Evolutionary conservation across 2,113 vertebrate species (phyloP), one percentile per base, ranked within the genome.

Genomic region (Gavialis gangeticus): DNA sequence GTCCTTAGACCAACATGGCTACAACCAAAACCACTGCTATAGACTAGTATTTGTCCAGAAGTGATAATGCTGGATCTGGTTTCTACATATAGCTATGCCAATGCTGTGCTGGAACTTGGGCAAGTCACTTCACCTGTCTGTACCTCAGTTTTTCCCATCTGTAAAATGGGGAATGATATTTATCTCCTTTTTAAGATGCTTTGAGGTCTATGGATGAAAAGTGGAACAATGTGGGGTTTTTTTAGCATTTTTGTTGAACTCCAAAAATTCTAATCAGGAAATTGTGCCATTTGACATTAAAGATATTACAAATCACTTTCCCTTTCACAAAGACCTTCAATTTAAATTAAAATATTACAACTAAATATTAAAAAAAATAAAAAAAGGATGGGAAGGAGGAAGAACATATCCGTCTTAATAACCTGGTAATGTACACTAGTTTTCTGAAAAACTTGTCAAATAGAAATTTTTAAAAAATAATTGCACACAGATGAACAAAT

Each of bases 281-380:
- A 2, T 54, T 21, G n/a, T 81, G 56, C 66, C 59, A 66, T 12
- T 15, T 71, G 6, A 28, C 28, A 30, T 27, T 86, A 92, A 84
- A 77, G 25, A 55, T 46, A 55, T 3, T 14, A 59, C 57, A 82
- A 46, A 21, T 2, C 4, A 58, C 3, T 79, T 75, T 59, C 2
- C 58, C 91, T 9, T 0, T 4, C 0, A 0, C 34, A n/a, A 71
- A 83, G 1, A 28, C 7, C 25, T 88, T 34, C 27, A 46, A 87
- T 55, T 46, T 75, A 75, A 54, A 27, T 73, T 59, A 34, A 82
- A 18, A 6, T 8, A 11, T 55, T 92, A 22, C 2, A 59, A 10
- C 2, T 62, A 21, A 27, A 12, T 15, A 34, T 83, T 18, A 37
- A 12, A 30, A 60, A 57, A 60, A 11, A 19, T 46, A 87, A 77